phyloP scores from a whole-genome alignment of 2,888 invertebrate genomes.

The Reticulitermes lucifugus region DNA sequence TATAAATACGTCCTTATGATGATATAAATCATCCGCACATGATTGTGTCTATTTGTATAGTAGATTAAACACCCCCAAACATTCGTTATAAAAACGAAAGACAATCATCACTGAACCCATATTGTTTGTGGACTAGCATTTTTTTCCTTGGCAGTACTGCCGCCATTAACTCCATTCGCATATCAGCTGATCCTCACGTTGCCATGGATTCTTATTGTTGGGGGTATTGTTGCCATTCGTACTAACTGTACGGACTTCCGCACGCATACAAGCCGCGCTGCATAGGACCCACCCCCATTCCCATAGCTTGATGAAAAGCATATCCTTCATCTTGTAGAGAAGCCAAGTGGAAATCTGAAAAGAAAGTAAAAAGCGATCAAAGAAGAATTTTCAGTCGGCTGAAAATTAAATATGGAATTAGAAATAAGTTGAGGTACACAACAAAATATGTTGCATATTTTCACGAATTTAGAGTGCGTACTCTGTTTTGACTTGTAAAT shows the following conservation, averaged over 20 bases:
- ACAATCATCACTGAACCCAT: conserved; percentile 10
- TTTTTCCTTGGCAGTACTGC: not conserved
- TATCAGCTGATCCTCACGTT: not conserved
- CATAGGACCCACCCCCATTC: conserved; percentile 67
- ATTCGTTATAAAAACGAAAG: conserved; percentile 7
- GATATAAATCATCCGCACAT: not conserved
- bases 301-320: conserved; percentile 68
- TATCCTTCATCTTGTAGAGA: conserved; percentile 68
- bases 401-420: not conserved
- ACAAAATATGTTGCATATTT: no score
- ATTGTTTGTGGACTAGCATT: conserved; percentile 10
- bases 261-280: conserved; percentile 67
- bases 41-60: not conserved
- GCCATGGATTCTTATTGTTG: conserved; percentile 46
- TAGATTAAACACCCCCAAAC: conserved; percentile 5
- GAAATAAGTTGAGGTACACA: not conserved
- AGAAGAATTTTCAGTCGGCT: conserved; percentile 19
- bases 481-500: no score
- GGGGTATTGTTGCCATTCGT: conserved; percentile 62
- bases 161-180: not conserved
- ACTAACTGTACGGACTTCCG: conserved; percentile 68
- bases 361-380: conserved; percentile 47
- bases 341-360: conserved; percentile 68
- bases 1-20: not conserved
- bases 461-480: no score